phyloP scores from a whole-genome alignment of 2,113 vertebrate species.

The Empidonax alnorum region DNA sequence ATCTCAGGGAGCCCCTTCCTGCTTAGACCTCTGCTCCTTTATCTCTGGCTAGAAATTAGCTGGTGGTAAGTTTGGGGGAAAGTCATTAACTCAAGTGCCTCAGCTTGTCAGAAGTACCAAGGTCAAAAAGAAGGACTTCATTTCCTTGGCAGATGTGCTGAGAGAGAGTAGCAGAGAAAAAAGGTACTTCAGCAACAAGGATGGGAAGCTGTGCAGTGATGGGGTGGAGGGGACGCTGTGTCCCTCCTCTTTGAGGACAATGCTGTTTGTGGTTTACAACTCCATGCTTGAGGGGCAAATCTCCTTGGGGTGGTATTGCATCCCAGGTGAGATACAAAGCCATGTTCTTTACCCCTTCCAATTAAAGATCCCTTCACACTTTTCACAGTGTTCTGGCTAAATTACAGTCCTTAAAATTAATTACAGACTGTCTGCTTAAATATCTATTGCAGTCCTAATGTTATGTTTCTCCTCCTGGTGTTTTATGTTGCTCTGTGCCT shows the following conservation, averaged over 20 bases:
- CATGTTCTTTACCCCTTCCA: not conserved
- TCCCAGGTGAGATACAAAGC: conserved; percentile 33
- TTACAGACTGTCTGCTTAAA: conserved; percentile 35
- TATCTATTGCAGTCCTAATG: conserved; percentile 4
- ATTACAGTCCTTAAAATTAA: conserved; percentile 47
- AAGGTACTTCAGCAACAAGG: not conserved
- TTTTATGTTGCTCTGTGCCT: conserved; percentile 38
- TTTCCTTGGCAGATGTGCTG: not conserved
- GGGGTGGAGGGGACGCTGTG: not conserved
- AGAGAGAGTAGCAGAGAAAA: not conserved
- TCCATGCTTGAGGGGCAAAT: not conserved
- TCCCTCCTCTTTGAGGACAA: not conserved
- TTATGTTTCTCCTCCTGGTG: conserved; percentile 3
- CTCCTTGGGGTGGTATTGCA: not conserved
- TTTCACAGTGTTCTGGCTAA: conserved; percentile 28
- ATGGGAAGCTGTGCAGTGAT: not conserved
- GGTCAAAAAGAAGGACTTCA: not conserved
- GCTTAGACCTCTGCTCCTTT: not conserved
- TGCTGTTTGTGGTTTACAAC: not conserved
- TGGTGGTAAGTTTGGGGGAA: not conserved
- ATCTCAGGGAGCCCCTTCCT: conserved; percentile 45
- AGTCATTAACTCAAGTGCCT: conserved; percentile 32
- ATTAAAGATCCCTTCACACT: conserved; percentile 4
- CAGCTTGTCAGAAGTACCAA: not conserved
- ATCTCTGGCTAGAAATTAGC: not conserved